phyloP scores from a whole-genome alignment of 2,888 invertebrate species.

The Eledone cirrhosa region DNA sequence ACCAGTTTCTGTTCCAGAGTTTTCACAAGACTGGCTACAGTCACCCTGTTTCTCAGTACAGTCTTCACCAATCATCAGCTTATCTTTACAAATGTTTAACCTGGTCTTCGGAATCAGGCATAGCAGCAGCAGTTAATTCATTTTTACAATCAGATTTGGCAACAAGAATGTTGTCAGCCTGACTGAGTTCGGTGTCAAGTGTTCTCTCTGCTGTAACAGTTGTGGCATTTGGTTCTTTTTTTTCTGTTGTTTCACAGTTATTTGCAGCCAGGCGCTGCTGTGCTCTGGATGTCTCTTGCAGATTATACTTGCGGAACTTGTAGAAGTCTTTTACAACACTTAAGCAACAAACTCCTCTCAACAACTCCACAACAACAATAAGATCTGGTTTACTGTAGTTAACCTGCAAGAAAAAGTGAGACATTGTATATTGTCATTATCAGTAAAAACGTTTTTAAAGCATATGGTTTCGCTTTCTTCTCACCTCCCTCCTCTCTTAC shows the following conservation, averaged over 20 bases:
- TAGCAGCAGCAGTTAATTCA: no score
- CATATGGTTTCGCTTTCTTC: no score
- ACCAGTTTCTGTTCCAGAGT: no score
- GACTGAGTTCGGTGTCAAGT: neutral
- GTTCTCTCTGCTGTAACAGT: neutral
- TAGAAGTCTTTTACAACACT: conserved; percentile 83
- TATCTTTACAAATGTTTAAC: no score
- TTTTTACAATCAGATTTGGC: no score
- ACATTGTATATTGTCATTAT: neutral
- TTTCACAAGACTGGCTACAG: no score
- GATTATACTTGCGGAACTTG: conserved; percentile 84
- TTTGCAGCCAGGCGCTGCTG: neutral
- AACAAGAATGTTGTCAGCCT: neutral
- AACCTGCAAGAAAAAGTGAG: conserved; percentile 67
- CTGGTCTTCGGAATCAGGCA: no score
- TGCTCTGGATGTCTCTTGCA: conserved; percentile 71
- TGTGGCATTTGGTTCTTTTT: neutral
- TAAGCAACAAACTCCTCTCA: conserved; percentile 82
- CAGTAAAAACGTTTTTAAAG: no score
- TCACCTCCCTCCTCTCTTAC: no score
- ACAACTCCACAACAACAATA: conserved; percentile 83
- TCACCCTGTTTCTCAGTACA: no score
- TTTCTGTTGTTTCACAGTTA: neutral
- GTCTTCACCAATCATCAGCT: no score
- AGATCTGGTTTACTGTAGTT: conserved; percentile 79